Evolutionary conservation across 2,113 vertebrate genomes (phyloP).

Genomic region (Amphiprion ocellaris): DNA sequence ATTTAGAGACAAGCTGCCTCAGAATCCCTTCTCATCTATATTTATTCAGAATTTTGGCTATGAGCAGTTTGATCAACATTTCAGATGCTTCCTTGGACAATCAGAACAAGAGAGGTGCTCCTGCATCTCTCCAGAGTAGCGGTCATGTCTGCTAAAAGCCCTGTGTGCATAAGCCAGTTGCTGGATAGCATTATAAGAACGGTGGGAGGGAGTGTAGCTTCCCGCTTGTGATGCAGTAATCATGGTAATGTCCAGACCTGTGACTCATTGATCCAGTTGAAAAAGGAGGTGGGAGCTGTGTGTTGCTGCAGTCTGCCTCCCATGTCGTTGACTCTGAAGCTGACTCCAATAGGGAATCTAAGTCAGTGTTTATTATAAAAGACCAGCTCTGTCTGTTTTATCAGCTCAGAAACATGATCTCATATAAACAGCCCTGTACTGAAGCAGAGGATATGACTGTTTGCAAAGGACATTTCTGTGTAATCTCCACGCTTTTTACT

Average conservation of each 20-base stretch:
- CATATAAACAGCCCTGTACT: neutral
- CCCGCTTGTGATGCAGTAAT: conserved; percentile 74
- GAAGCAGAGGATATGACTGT: neutral
- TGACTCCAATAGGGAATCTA: neutral
- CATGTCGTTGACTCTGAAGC: conserved; percentile 29
- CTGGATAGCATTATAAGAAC: conserved; percentile 18
- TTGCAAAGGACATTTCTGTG: conserved; percentile 32
- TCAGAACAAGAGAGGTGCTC: conserved; percentile 18
- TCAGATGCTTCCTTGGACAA: conserved; percentile 8
- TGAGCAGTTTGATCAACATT: conserved; percentile 31
- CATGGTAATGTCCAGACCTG: conserved; percentile 67
- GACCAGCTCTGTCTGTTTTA: conserved; percentile 18
- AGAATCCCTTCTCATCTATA: conserved; percentile 3
- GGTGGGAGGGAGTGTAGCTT: conserved; percentile 34
- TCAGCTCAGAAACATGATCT: conserved; percentile 22
- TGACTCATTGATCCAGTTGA: conserved; percentile 76
- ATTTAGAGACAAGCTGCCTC: conserved; percentile 19
- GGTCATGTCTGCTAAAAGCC: conserved; percentile 55
- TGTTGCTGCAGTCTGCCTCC: conserved; percentile 17
- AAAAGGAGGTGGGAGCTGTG: conserved; percentile 26
- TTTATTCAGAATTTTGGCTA: neutral
- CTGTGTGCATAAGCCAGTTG: conserved; percentile 21
- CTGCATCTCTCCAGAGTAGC: neutral
- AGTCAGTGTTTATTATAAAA: conserved; percentile 41
- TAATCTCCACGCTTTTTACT: conserved; percentile 33